These are phyloP conservation scores for Gobio occitaniae DNA, from an alignment of 2,797 vertebrate species.

Conservation along the genomic window DNA sequence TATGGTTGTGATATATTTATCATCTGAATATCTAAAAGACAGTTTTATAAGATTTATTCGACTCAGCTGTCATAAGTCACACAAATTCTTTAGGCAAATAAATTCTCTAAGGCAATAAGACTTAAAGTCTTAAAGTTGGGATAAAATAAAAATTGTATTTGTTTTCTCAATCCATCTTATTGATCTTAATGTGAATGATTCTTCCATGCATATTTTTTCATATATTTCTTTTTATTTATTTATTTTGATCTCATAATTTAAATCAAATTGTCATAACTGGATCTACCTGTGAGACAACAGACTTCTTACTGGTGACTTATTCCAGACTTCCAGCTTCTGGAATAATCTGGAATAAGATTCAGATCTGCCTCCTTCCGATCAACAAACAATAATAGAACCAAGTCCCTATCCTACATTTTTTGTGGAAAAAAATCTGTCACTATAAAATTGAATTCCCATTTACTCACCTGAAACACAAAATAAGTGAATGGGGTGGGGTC, in stretches of 20 bases:
- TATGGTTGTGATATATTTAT: conserved; percentile 5
- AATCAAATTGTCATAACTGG: background rate
- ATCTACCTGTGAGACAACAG: background rate
- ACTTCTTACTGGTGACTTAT: background rate
- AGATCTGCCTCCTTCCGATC: background rate
- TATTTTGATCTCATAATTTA: background rate
- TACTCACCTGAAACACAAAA: background rate
- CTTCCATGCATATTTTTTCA: background rate
- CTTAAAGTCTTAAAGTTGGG: background rate
- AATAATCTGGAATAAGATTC: background rate
- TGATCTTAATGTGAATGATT: background rate
- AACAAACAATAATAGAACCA: background rate
- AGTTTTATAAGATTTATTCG: background rate
- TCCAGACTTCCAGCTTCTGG: background rate
- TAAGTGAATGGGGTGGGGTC: background rate
- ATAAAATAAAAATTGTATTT: background rate
- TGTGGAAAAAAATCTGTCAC: background rate
- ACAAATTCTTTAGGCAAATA: background rate
- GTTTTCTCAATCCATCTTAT: background rate
- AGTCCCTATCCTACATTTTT: background rate
- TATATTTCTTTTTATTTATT: background rate
- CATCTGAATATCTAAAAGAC: conserved; percentile 14
- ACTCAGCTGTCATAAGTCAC: background rate
- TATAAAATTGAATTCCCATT: background rate
- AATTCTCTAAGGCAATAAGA: background rate